Percentiles rank a stretch among this genome's conserved stretches.
Evolutionary conservation across 92 coral and sea anemone genomes (phyloP).

Genomic region (Porites evermanni): DNA sequence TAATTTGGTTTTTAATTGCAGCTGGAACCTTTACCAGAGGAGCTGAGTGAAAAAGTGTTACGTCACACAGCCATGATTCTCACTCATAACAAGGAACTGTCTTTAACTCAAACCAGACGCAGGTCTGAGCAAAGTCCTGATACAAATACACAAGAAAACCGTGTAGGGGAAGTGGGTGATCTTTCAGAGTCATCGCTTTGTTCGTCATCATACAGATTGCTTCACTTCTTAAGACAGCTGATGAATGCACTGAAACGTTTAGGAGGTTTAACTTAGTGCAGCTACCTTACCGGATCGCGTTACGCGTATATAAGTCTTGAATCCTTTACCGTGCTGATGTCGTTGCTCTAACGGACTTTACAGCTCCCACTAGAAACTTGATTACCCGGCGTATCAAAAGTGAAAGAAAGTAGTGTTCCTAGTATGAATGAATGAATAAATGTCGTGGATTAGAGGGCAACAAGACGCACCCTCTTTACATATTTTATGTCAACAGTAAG

Average conservation of each 20-base stretch:
- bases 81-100: slow-evolving; percentile 72
- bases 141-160: background rate
- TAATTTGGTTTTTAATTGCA: slow-evolving; percentile 5
- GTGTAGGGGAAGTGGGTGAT: background rate
- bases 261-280: background rate
- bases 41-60: slow-evolving; percentile 80
- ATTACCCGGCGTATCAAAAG: too few relatives aligned
- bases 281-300: background rate
- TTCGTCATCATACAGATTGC: slow-evolving; percentile 61
- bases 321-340: too few relatives aligned
- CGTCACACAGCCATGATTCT: slow-evolving; percentile 81
- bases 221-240: slow-evolving; percentile 60
- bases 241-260: slow-evolving; percentile 29
- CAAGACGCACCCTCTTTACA: too few relatives aligned
- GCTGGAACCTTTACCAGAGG: slow-evolving; percentile 79
- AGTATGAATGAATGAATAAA: too few relatives aligned
- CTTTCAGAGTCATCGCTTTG: slow-evolving; percentile 16
- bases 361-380: too few relatives aligned
- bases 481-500: too few relatives aligned
- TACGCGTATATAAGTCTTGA: too few relatives aligned
- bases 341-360: too few relatives aligned
- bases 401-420: too few relatives aligned
- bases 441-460: too few relatives aligned
- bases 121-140: background rate
- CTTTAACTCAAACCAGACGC: slow-evolving; percentile 66